Conservation (phyloP, 2,888 invertebrate genomes). For the Cancer borealis region DNA sequence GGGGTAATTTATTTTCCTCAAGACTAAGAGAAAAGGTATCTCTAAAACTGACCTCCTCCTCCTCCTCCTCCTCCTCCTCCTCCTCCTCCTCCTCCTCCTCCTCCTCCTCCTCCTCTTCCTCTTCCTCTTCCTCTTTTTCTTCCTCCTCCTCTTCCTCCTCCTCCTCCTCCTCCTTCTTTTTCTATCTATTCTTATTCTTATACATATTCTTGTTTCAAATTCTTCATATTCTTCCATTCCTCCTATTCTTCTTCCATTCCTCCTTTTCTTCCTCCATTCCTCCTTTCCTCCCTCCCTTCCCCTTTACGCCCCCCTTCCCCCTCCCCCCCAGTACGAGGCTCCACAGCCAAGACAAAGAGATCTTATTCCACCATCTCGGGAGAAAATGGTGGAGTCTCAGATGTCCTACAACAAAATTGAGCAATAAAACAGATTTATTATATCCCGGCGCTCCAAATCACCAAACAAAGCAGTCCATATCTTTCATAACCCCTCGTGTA, state of each 20-base stretch:
- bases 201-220: too few species aligned
- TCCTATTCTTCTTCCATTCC: not conserved
- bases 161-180: not conserved
- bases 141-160: not conserved
- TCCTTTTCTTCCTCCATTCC: not conserved
- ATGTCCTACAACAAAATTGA: conserved; percentile 71
- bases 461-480: conserved; percentile 67
- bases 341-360: conserved; percentile 59
- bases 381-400: conserved; percentile 69
- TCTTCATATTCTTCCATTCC: not conserved
- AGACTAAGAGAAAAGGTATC: conserved; percentile 61
- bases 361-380: conserved; percentile 64
- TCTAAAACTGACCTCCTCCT: conserved; percentile 39
- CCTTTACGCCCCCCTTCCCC: not conserved
- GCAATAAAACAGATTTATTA: conserved; percentile 72
- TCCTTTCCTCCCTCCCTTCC: not conserved
- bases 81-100: not conserved
- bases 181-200: not conserved
- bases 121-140: not conserved
- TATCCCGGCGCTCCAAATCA: conserved; percentile 66
- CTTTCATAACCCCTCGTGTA: conserved; percentile 51
- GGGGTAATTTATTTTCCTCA: conserved; percentile 66
- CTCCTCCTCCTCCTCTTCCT: not conserved
- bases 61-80: not conserved
- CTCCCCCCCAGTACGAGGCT: not conserved